Percentiles rank a stretch among this genome's conserved stretches.
Conservation (phyloP, 2,113 vertebrate species). For the Oxyruncus cristatus region DNA sequence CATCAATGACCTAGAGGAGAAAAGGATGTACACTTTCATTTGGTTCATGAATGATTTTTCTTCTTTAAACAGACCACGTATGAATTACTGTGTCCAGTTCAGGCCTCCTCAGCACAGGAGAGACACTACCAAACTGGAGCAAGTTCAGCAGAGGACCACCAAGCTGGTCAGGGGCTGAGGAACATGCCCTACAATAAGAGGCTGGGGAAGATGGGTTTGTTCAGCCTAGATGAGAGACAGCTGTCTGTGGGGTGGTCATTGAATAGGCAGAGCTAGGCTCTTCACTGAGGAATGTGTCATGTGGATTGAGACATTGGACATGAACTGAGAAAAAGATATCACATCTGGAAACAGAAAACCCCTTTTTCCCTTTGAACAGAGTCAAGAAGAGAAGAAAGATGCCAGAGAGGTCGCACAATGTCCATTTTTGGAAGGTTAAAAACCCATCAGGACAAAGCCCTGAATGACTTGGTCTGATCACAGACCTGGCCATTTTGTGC, state of each 20-base stretch:
- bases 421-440: background rate
- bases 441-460: background rate
- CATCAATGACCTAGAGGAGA: background rate
- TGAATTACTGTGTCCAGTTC: background rate
- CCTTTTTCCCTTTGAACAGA: background rate
- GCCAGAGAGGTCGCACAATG: background rate
- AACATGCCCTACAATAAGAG: background rate
- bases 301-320: background rate
- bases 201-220: background rate
- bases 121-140: background rate
- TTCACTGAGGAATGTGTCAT: background rate
- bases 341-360: background rate
- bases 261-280: background rate
- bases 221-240: background rate
- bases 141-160: background rate
- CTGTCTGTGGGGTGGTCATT: accelerated
- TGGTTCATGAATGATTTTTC: background rate
- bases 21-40: background rate
- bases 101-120: background rate
- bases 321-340: background rate
- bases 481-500: background rate
- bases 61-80: background rate
- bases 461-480: background rate
- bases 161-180: background rate
- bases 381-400: background rate